Conservation (phyloP, 2,113 vertebrate species). For the Micromys minutus region DNA sequence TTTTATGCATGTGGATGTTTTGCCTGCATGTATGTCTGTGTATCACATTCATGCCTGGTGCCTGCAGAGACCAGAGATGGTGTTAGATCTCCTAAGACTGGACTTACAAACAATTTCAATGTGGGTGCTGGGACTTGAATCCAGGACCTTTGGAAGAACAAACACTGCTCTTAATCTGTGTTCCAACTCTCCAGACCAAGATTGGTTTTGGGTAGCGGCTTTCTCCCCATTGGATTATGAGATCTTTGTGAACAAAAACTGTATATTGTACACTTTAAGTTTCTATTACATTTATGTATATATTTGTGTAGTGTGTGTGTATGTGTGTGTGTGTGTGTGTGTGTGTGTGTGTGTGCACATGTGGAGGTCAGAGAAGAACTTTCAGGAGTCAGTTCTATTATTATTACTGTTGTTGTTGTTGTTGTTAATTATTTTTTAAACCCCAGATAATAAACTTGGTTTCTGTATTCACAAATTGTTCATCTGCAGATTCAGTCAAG, state of each 20-base stretch:
- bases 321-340: background rate
- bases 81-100: background rate
- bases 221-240: background rate
- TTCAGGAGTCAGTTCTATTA: background rate
- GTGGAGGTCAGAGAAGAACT: background rate
- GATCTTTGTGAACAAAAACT: background rate
- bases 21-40: background rate
- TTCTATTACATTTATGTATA: background rate
- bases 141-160: background rate
- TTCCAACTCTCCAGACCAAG: background rate
- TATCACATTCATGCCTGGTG: background rate
- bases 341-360: background rate
- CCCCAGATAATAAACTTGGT: background rate
- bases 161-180: background rate
- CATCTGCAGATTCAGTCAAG: background rate
- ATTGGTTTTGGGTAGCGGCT: no score
- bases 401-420: background rate
- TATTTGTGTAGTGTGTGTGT: background rate
- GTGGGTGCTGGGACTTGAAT: background rate
- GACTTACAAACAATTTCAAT: background rate
- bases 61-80: background rate
- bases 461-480: background rate
- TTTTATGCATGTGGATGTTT: background rate
- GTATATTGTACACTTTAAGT: background rate
- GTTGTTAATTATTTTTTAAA: conserved; percentile 14